Conservation (phyloP, 2,888 invertebrate genomes). For the Amphipoea oculea region DNA sequence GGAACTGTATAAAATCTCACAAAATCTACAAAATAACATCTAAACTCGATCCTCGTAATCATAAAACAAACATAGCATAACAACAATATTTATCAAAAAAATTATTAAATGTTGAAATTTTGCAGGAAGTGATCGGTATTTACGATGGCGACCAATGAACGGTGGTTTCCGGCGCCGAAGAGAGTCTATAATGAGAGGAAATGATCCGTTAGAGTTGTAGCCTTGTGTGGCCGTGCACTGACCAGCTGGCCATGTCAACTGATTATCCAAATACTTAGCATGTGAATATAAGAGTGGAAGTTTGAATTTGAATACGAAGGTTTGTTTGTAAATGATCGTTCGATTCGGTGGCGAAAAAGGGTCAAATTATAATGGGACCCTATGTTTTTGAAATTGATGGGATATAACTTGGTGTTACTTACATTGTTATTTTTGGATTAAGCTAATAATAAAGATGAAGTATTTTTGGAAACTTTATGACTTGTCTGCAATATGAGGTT, state of each 20-base stretch:
- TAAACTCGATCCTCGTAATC: constrained; percentile 23
- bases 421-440: neutral
- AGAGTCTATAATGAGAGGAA: constrained; percentile 67
- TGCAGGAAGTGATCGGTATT: constrained; percentile 82
- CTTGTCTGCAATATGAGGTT: neutral
- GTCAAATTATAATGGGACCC: neutral
- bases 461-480: neutral
- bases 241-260: constrained; percentile 54
- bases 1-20: neutral
- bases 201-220: constrained; percentile 62
- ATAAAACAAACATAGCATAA: constrained; percentile 24
- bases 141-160: constrained; percentile 80
- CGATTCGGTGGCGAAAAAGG: neutral
- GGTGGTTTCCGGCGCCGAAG: constrained; percentile 80
- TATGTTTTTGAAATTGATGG: neutral
- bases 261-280: constrained; percentile 58
- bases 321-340: neutral
- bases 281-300: constrained; percentile 36
- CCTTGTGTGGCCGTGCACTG: constrained; percentile 52
- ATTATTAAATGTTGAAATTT: constrained; percentile 64
- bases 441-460: neutral
- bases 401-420: neutral
- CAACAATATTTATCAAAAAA: constrained; percentile 50
- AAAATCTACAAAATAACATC: neutral
- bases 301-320: constrained; percentile 24